Evolutionary conservation across 1,140 invertebrate species (phyloP).

Genomic region (Atta cephalotes): DNA sequence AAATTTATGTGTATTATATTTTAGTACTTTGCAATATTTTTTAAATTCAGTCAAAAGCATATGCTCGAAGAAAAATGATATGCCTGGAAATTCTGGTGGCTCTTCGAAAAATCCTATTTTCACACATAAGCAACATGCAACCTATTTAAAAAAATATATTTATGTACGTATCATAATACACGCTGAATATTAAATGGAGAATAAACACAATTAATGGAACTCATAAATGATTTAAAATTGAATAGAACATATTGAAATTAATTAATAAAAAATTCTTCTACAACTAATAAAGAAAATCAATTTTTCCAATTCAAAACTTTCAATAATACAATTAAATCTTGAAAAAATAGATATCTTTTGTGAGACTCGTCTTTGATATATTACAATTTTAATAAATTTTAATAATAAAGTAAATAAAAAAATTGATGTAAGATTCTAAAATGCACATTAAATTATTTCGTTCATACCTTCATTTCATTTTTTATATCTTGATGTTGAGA

Average conservation of each 20-base stretch:
- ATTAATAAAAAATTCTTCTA: too few species aligned
- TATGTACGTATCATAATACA: neutral
- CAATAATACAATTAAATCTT: neutral
- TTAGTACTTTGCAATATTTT: slow-evolving; percentile 90
- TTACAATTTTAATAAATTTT: neutral
- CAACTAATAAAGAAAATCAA: too few species aligned
- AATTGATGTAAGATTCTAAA: neutral
- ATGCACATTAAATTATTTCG: too few species aligned
- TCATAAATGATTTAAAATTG: neutral
- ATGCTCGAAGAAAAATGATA: slow-evolving; percentile 98
- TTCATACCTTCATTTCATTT: neutral
- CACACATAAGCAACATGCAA: slow-evolving; percentile 90
- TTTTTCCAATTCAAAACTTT: too few species aligned
- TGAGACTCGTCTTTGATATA: neutral
- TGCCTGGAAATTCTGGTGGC: slow-evolving; percentile 92
- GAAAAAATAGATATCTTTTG: neutral
- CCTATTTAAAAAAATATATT: slow-evolving; percentile 82
- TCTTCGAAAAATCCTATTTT: slow-evolving; percentile 91
- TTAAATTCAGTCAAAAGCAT: slow-evolving; percentile 98
- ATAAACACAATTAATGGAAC: neutral
- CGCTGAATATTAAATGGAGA: neutral
- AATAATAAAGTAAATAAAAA: neutral
- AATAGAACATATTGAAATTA: too few species aligned
- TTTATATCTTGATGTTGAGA: slow-evolving; percentile 44
- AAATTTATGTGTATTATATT: neutral